phyloP scores from a whole-genome alignment of 92 coral and sea anemone genomes.

The Epizoanthus stellaris region DNA sequence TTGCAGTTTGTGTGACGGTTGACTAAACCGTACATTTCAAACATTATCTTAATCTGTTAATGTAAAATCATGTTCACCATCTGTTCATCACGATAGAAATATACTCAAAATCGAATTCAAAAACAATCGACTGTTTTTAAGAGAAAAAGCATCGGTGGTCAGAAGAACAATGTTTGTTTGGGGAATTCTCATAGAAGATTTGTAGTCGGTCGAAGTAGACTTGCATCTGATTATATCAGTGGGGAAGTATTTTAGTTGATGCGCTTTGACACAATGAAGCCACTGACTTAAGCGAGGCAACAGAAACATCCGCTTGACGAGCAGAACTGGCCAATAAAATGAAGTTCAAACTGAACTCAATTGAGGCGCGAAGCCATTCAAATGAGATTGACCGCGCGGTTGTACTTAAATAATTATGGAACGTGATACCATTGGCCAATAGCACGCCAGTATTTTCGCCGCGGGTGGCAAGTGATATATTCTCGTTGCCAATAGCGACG shows the following conservation, averaged over 20 bases:
- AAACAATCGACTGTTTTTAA: background rate
- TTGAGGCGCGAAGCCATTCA: slow-evolving; percentile 68
- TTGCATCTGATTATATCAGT: slow-evolving; percentile 3
- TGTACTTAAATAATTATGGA: background rate
- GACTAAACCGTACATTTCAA: slow-evolving; percentile 86
- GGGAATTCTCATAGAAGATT: background rate
- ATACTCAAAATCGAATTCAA: background rate
- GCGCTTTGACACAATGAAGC: slow-evolving; percentile 29
- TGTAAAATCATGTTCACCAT: background rate
- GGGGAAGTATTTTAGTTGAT: slow-evolving; percentile 3
- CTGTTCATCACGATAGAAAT: slow-evolving; percentile 21
- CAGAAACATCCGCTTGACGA: slow-evolving; percentile 65
- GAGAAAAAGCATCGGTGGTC: background rate
- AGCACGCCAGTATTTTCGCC: background rate
- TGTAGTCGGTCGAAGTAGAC: background rate
- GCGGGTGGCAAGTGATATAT: slow-evolving; percentile 8
- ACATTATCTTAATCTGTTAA: slow-evolving; percentile 10
- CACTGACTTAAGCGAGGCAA: slow-evolving; percentile 27
- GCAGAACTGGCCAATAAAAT: slow-evolving; percentile 60
- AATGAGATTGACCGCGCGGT: slow-evolving; percentile 8
- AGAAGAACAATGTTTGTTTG: background rate
- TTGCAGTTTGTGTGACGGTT: slow-evolving; percentile 74
- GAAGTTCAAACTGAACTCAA: slow-evolving; percentile 41
- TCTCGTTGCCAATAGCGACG: slow-evolving; percentile 14
- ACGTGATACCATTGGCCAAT: slow-evolving; percentile 1